phyloP scores from a whole-genome alignment of 2,113 vertebrate genomes.

The Chloropsis hardwickii region DNA sequence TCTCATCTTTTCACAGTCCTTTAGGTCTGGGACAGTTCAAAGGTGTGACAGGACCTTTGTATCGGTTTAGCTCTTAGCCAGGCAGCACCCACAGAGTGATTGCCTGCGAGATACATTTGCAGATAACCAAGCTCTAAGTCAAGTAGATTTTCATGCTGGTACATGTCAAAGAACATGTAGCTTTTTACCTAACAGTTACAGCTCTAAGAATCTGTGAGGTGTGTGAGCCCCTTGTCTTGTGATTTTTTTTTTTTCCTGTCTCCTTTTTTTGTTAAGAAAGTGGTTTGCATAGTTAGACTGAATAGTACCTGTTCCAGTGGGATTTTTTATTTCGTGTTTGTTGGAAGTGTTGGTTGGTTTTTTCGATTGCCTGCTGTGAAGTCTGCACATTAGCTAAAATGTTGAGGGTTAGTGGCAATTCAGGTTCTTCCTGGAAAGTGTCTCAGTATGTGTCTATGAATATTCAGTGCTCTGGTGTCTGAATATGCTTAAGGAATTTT shows the following conservation, averaged over 20 bases:
- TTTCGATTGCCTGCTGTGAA: background rate
- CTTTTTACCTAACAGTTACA: background rate
- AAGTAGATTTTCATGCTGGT: background rate
- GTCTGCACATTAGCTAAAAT: background rate
- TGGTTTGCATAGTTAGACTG: background rate
- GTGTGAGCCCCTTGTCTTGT: background rate
- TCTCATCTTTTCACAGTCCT: background rate
- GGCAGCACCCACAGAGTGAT: background rate
- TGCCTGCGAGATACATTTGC: background rate
- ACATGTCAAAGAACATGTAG: rapidly evolving
- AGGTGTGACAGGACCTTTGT: background rate
- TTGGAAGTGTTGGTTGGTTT: background rate
- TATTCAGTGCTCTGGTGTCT: background rate
- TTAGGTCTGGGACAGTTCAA: background rate
- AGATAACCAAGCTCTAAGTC: background rate
- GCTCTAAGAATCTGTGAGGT: background rate
- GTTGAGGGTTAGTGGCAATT: background rate
- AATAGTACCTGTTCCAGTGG: background rate
- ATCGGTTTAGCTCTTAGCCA: background rate
- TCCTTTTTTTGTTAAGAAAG: too few species aligned
- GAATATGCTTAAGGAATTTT: background rate
- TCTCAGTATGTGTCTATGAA: background rate
- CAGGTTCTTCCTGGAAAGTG: background rate
- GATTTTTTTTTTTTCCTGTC: too few species aligned
- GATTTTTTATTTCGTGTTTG: background rate